phyloP scores from a whole-genome alignment of 2,113 vertebrate genomes.

The Plotosus lineatus region DNA sequence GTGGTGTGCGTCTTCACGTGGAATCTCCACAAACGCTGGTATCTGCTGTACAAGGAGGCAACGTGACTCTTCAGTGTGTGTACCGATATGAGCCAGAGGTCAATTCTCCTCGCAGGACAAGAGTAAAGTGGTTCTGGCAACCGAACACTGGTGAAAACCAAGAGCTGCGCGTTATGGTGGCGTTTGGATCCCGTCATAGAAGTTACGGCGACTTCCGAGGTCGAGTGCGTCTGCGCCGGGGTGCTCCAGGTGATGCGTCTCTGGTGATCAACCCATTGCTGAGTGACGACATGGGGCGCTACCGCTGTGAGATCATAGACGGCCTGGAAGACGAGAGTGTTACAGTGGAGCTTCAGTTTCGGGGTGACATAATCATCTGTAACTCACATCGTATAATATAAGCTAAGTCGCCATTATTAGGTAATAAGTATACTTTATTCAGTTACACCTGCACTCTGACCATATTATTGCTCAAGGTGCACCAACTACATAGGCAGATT shows the following conservation, averaged over 20 bases:
- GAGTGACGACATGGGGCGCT: conserved; percentile 82
- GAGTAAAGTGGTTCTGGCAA: conserved; percentile 90
- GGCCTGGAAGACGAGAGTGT: conserved; percentile 89
- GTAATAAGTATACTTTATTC: too few species aligned
- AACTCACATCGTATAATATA: background rate
- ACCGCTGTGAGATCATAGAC: conserved; percentile 90
- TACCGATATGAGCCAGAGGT: conserved; percentile 77
- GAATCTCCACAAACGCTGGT: conserved; percentile 75
- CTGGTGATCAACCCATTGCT: conserved; percentile 78
- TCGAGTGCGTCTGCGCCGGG: conserved; percentile 72
- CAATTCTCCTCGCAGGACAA: conserved; percentile 68
- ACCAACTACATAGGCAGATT: background rate
- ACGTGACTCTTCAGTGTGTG: conserved; percentile 81
- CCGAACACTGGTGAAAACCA: conserved; percentile 65
- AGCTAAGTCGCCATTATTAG: background rate
- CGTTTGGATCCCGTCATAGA: conserved; percentile 76
- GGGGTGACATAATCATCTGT: conserved; percentile 67
- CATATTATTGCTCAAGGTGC: background rate
- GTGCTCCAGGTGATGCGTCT: conserved; percentile 67
- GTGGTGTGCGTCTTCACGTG: conserved; percentile 78
- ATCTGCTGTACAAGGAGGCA: conserved; percentile 79
- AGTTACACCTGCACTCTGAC: background rate
- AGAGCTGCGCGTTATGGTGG: conserved; percentile 84
- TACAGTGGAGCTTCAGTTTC: conserved; percentile 83
- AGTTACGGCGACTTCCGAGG: conserved; percentile 84